Base-by-base conservation (phyloP, 2,113 vertebrate species). In the Fregetta grallaria region DNA sequence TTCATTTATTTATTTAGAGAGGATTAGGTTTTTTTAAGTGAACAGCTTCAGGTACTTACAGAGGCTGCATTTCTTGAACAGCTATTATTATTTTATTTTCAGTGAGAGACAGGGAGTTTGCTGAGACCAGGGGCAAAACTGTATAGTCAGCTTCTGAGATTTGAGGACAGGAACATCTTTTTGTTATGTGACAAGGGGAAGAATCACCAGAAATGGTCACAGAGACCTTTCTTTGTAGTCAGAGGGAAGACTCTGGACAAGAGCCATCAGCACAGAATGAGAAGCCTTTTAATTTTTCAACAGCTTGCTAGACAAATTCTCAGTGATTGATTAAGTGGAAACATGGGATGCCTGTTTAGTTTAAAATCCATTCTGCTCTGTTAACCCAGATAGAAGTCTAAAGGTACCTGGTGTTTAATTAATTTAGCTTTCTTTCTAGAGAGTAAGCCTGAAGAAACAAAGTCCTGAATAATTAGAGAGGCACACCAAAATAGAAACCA, bases 331-430 rank as follows among this genome's bases (percentile, higher is more conserved):
- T 19, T 56, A 73, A 92, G 66, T 66, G 30, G 77, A 96, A 97
- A 90, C 8, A 3, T 73, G 42, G 61, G 34, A 93, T 83, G 67
- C 44, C 74, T 80, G 30, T 72, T 84, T 40, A 84, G 52, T 80
- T 95, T 92, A 92, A 91, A 95, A 96, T 92, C 71, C 61, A 76
- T 95, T 97, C 73, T 96, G 67, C 91, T 96, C 38, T 90, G 63
- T 88, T 97, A 96, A 94, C 80, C 67, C 63, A 88, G 70, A 91
- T 58, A 88, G 49, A 74, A 85, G 44, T 79, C 40, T 84, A 90
- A 88, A 93, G 21, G 7, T 86, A 90, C 20, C 52, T 50, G n/a
- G 26, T 72, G 36, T 77, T 95, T 74, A 91, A 88, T 95, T 94
- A 88, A 78, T 66, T 92, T 81, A 76, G 27, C 34, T 94, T 95